phyloP scores from a whole-genome alignment of 2,888 invertebrate genomes.

The Plagodis pulveraria region DNA sequence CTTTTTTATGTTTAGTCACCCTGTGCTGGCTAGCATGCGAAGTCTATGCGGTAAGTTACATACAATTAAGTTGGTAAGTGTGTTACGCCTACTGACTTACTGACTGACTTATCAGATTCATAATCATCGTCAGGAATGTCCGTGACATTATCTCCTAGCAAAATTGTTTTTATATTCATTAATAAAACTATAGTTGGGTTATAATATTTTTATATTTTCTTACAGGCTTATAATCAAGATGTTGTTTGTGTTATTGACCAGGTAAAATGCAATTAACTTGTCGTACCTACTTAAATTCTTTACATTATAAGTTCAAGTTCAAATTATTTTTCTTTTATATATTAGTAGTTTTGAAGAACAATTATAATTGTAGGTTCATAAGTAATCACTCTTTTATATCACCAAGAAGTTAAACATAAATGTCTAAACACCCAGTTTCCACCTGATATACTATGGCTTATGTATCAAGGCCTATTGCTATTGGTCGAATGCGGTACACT shows the following conservation, averaged over 20 bases:
- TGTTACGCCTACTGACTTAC: constrained; percentile 28
- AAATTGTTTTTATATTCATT: neutral
- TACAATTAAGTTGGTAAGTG: constrained; percentile 28
- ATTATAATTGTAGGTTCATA: too few relatives aligned
- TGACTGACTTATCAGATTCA: constrained; percentile 11
- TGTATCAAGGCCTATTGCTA: too few relatives aligned
- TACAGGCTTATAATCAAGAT: constrained; percentile 70
- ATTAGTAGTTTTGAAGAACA: neutral
- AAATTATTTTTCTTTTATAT: neutral
- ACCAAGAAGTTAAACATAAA: too few relatives aligned
- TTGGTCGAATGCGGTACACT: too few relatives aligned
- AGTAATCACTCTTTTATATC: too few relatives aligned
- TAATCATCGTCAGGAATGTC: neutral
- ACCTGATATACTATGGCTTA: too few relatives aligned
- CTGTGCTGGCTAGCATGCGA: constrained; percentile 47
- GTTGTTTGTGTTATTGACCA: constrained; percentile 64
- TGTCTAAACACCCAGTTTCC: too few relatives aligned
- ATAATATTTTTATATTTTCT: constrained; percentile 33
- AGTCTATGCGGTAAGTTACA: constrained; percentile 62
- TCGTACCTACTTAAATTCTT: neutral
- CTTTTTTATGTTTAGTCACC: constrained; percentile 61
- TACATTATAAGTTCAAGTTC: neutral
- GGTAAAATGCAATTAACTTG: constrained; percentile 47
- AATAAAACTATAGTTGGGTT: too few relatives aligned
- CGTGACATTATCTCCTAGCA: neutral